Percentiles rank a stretch among this genome's conserved stretches.
Conservation (phyloP, 2,113 vertebrate species). For the Columbina picui region DNA sequence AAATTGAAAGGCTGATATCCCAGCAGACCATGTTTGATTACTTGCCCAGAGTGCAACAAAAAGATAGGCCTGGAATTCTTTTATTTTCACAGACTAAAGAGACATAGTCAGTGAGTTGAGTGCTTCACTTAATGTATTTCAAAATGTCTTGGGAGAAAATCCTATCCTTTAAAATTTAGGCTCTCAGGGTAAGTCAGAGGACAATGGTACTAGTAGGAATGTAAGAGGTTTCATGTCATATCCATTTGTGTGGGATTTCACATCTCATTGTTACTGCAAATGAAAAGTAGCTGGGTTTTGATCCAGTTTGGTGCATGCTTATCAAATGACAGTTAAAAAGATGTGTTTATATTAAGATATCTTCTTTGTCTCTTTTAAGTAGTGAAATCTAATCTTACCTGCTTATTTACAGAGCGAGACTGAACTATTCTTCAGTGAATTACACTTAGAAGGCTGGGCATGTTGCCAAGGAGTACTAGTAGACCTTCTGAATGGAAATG, state of each 20-base stretch:
- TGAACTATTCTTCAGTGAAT: conserved; percentile 24
- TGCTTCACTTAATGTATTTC: conserved; percentile 1
- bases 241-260: conserved; percentile 21
- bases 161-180: conserved; percentile 30
- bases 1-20: not conserved
- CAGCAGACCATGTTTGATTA: conserved; percentile 4
- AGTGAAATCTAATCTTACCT: conserved; percentile 32
- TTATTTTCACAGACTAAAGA: not conserved
- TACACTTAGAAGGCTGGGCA: not conserved
- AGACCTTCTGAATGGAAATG: not conserved
- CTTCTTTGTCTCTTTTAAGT: not conserved
- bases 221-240: not conserved
- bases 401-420: not conserved
- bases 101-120: not conserved
- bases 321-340: conserved; percentile 24
- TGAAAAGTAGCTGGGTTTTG: conserved; percentile 4
- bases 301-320: not conserved
- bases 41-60: not conserved
- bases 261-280: not conserved
- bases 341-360: conserved; percentile 7
- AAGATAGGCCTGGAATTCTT: conserved; percentile 37
- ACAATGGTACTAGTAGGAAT: conserved; percentile 6
- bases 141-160: conserved; percentile 52
- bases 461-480: not conserved
- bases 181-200: not conserved